Percentiles rank a stretch among this genome's conserved stretches.
phyloP scores from a whole-genome alignment of 92 coral and sea anemone genomes.

The Parazoanthus atlanticus region DNA sequence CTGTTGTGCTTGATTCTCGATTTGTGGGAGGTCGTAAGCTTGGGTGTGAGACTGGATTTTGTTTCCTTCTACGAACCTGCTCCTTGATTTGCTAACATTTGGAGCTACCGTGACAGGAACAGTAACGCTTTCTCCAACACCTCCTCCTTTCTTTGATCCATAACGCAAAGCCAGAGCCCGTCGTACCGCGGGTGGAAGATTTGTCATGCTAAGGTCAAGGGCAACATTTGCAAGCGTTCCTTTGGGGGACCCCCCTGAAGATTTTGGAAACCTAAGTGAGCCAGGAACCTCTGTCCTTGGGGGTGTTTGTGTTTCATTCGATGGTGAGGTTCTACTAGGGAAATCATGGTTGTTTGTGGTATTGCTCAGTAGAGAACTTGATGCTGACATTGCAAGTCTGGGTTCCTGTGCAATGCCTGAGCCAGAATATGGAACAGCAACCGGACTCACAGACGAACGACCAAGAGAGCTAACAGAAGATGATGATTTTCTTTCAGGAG shows the following conservation, averaged over 20 bases:
- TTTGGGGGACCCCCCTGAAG: conserved; percentile 40
- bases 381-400: neutral
- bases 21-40: conserved; percentile 9
- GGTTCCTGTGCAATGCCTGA: neutral
- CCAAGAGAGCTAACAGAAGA: conserved; percentile 22
- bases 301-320: conserved; percentile 11
- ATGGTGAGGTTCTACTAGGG: conserved; percentile 2
- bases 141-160: conserved; percentile 62
- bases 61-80: conserved; percentile 60
- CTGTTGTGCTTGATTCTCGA: conserved; percentile 7
- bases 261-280: conserved; percentile 32
- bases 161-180: conserved; percentile 84
- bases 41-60: conserved; percentile 37
- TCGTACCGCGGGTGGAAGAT: conserved; percentile 85
- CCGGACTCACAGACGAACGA: conserved; percentile 21
- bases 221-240: conserved; percentile 51
- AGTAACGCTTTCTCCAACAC: conserved; percentile 38
- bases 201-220: conserved; percentile 78
- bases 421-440: conserved; percentile 3
- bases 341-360: neutral
- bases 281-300: conserved; percentile 16
- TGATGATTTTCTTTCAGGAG: conserved; percentile 9
- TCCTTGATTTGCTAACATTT: conserved; percentile 62
- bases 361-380: neutral
- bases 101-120: conserved; percentile 55